These are phyloP conservation scores for Xyliphius kryptos DNA, from an alignment of 2,113 vertebrate species.

Conservation along the genomic window DNA sequence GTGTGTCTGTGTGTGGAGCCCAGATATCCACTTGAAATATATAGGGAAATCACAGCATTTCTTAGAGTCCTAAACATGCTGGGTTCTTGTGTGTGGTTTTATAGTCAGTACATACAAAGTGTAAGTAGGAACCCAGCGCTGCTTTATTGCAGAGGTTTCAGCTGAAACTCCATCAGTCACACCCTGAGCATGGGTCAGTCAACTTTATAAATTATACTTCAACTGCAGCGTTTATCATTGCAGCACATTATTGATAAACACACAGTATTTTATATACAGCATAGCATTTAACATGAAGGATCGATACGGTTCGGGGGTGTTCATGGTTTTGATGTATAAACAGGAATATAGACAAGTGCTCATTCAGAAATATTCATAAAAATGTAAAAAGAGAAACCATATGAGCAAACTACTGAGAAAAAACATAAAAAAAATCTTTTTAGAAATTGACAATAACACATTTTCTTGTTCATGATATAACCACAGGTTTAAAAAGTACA, in stretches of 20 bases:
- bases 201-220: constrained; percentile 40
- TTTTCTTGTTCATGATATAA: constrained; percentile 58
- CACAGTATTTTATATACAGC: constrained; percentile 40
- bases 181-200: constrained; percentile 44
- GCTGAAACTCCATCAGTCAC: constrained; percentile 34
- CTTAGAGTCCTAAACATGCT: constrained; percentile 40
- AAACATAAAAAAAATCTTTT: constrained; percentile 52
- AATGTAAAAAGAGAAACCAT: constrained; percentile 21
- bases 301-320: constrained; percentile 6
- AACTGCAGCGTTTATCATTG: constrained; percentile 45
- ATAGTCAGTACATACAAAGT: constrained; percentile 39
- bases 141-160: constrained; percentile 31
- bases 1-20: constrained; percentile 31
- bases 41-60: constrained; percentile 40
- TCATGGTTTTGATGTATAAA: constrained; percentile 13
- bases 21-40: constrained; percentile 30
- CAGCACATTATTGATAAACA: constrained; percentile 45
- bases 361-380: constrained; percentile 16
- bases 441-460: constrained; percentile 46
- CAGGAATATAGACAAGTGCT: no score
- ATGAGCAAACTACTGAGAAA: constrained; percentile 49
- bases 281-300: constrained; percentile 25
- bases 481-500: constrained; percentile 61
- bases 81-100: constrained; percentile 45
- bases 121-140: constrained; percentile 41